Evolutionary conservation across 2,797 vertebrate species (phyloP).

Genomic region (Gephyroberyx darwinii): DNA sequence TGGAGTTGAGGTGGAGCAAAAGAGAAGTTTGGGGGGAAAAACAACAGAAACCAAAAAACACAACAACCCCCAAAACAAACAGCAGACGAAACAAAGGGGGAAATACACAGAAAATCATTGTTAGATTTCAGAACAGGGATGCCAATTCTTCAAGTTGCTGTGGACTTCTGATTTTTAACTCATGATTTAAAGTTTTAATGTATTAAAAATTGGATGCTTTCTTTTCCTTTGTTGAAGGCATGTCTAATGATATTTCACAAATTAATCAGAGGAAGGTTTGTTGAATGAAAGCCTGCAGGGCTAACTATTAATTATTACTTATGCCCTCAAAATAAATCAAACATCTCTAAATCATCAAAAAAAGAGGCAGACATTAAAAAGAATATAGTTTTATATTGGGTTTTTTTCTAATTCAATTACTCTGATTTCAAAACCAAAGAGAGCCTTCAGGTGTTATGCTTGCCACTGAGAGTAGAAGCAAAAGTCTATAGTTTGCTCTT

Average conservation of each 20-base stretch:
- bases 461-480: constrained; percentile 56
- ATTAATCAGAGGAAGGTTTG: constrained; percentile 50
- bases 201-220: constrained; percentile 26
- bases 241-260: constrained; percentile 54
- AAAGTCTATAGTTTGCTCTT: constrained; percentile 75
- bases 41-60: constrained; percentile 25
- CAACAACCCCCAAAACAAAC: not conserved
- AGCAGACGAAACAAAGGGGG: not conserved
- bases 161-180: constrained; percentile 34
- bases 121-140: constrained; percentile 19
- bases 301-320: constrained; percentile 62
- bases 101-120: constrained; percentile 16
- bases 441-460: constrained; percentile 58
- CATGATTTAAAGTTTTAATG: constrained; percentile 35
- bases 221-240: constrained; percentile 49
- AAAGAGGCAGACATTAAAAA: constrained; percentile 54
- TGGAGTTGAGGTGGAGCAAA: constrained; percentile 52
- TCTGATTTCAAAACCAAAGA: constrained; percentile 61
- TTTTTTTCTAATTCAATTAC: constrained; percentile 69
- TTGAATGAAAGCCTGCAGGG: constrained; percentile 61
- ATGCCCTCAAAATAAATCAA: constrained; percentile 63
- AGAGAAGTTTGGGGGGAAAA: constrained; percentile 20
- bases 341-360: constrained; percentile 25
- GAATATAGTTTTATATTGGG: constrained; percentile 15
- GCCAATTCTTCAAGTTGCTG: constrained; percentile 15